These are phyloP conservation scores for Copidosoma aretas DNA, from an alignment of 2,888 invertebrate species.

Conservation along the genomic window DNA sequence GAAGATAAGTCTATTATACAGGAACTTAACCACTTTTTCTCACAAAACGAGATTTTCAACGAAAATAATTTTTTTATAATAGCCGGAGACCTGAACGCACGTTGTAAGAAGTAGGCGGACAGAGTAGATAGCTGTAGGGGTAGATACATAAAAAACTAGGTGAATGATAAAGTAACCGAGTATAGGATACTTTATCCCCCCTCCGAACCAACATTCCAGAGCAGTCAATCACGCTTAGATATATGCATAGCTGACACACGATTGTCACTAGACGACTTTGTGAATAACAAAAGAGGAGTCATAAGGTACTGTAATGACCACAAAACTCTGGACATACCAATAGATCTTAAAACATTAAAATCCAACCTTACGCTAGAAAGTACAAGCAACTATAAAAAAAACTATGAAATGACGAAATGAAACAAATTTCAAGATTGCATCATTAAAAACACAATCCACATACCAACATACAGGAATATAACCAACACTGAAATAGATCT, in stretches of 20 bases:
- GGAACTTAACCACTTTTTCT: not conserved
- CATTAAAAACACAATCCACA: too few relatives aligned
- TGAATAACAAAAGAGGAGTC: not conserved
- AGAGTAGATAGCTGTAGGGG: not conserved
- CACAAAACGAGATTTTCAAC: not conserved
- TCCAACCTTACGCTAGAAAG: too few relatives aligned
- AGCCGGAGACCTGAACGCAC: constrained; percentile 14
- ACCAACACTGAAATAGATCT: constrained; percentile 2
- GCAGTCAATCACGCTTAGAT: not conserved
- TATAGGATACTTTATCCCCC: not conserved
- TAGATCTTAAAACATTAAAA: not conserved
- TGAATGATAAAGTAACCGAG: not conserved
- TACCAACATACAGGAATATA: too few relatives aligned
- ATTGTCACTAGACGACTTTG: not conserved
- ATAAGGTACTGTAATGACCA: constrained; percentile 6
- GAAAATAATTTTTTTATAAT: not conserved
- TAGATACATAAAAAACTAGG: not conserved
- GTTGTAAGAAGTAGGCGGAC: not conserved
- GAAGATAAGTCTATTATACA: not conserved
- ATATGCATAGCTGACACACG: not conserved
- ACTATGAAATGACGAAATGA: constrained; percentile 13
- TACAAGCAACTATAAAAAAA: not conserved
- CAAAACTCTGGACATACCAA: not conserved
- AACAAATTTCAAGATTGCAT: too few relatives aligned
- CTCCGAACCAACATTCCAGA: not conserved